phyloP scores from a whole-genome alignment of 2,113 vertebrate species.

The Toxostoma redivivum region DNA sequence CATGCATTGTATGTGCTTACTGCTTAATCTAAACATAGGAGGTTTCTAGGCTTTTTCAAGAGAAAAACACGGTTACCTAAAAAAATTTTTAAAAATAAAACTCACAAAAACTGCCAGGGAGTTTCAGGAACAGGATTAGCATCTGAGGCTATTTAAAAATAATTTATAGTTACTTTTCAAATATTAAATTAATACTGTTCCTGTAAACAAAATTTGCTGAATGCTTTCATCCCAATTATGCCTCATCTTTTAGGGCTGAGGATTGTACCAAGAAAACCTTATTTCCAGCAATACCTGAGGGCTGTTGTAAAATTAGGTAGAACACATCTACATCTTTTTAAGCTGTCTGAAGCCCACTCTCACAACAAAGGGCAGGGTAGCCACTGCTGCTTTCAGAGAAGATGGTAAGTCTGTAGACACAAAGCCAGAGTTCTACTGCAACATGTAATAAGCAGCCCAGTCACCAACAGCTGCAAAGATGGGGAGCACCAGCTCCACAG shows the following conservation, averaged over 20 bases:
- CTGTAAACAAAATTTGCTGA: not conserved
- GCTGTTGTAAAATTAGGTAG: not conserved
- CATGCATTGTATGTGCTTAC: not conserved
- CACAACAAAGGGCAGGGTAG: not conserved
- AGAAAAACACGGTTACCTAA: not conserved
- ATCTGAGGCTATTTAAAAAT: not conserved
- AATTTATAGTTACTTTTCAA: not conserved
- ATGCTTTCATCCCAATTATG: not conserved
- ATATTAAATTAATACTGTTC: not conserved
- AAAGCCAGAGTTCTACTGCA: not conserved
- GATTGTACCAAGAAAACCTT: not conserved
- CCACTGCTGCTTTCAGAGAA: not conserved
- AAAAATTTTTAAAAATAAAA: not conserved
- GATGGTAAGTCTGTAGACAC: not conserved
- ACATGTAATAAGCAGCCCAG: not conserved
- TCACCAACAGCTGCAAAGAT: not conserved
- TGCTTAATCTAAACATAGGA: not conserved
- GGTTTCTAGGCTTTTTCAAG: not conserved
- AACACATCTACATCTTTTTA: not conserved
- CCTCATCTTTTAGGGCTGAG: not conserved
- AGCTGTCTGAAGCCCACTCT: not conserved
- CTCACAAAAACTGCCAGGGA: not conserved
- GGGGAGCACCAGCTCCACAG: not conserved
- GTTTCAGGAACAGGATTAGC: not conserved
- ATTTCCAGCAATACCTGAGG: not conserved